These are phyloP conservation scores for Microhierax caerulescens DNA, from an alignment of 2,797 vertebrate species.

Conservation along the genomic window DNA sequence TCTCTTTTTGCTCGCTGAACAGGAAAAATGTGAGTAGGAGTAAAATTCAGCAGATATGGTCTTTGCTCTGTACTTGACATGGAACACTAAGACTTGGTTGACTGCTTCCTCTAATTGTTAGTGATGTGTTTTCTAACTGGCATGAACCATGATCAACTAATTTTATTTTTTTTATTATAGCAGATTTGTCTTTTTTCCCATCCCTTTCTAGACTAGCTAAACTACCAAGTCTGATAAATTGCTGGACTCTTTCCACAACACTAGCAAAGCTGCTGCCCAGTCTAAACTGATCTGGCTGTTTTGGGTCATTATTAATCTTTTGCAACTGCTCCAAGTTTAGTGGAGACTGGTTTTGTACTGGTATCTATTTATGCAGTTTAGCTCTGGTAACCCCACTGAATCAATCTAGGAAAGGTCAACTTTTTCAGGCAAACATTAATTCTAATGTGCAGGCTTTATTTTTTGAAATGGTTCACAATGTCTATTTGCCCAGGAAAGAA, in stretches of 20 bases:
- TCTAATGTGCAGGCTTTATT: neutral
- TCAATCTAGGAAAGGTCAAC: neutral
- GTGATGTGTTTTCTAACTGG: neutral
- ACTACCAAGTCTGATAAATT: neutral
- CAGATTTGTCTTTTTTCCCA: neutral
- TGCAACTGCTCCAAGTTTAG: neutral
- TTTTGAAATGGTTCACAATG: neutral
- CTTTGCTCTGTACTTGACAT: neutral
- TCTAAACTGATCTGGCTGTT: fast-evolving
- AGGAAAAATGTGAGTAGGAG: neutral
- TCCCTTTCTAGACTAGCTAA: neutral
- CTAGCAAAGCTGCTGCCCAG: neutral
- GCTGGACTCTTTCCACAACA: neutral
- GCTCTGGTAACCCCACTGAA: neutral
- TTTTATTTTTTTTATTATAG: neutral
- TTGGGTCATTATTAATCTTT: neutral
- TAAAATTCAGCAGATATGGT: neutral
- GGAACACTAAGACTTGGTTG: neutral
- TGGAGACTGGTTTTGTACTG: neutral
- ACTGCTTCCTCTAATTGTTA: neutral
- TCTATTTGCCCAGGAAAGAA: neutral
- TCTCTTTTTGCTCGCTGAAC: neutral
- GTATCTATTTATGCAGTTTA: neutral
- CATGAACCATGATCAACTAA: neutral
- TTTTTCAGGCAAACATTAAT: neutral